A percentile compares a stretch with the other conserved stretches of the same genome.
phyloP scores from a whole-genome alignment of 2,888 invertebrate species.

The Sturmia bella region DNA sequence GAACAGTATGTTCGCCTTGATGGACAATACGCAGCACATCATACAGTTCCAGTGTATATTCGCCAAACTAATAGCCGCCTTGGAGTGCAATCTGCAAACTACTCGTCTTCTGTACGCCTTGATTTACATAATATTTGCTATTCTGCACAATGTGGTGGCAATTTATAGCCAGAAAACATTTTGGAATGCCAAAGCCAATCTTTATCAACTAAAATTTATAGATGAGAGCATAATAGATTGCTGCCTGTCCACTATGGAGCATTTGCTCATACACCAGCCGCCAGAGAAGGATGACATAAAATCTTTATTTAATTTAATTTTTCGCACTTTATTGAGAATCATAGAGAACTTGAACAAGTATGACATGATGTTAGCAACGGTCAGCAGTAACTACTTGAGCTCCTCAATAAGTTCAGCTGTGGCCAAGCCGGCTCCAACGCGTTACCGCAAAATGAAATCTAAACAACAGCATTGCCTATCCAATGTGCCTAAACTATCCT shows the following conservation, averaged over 20 bases:
- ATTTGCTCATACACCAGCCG: constrained; percentile 68
- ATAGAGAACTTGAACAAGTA: constrained; percentile 76
- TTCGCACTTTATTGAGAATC: constrained; percentile 76
- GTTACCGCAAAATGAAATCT: constrained; percentile 70
- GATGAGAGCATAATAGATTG: constrained; percentile 75
- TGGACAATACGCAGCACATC: constrained; percentile 74
- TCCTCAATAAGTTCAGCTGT: constrained; percentile 20
- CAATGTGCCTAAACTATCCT: constrained; percentile 73
- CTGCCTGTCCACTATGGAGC: constrained; percentile 75
- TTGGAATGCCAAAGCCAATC: constrained; percentile 58
- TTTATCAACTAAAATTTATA: constrained; percentile 73
- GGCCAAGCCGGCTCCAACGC: constrained; percentile 65
- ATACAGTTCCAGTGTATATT: constrained; percentile 76
- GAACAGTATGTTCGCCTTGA: constrained; percentile 77
- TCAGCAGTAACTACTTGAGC: constrained; percentile 32
- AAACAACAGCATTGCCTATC: constrained; percentile 75
- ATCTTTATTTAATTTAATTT: constrained; percentile 50
- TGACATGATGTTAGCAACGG: constrained; percentile 71
- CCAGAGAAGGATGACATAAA: constrained; percentile 51
- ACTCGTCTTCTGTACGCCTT: constrained; percentile 74
- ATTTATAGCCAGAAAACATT: constrained; percentile 65
- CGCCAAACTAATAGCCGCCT: constrained; percentile 72
- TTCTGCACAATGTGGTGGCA: constrained; percentile 76
- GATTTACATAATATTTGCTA: constrained; percentile 78
- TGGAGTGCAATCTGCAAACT: constrained; percentile 60